Base-by-base conservation (phyloP, 2,113 vertebrate genomes). In the Cryptotis parvus region DNA sequence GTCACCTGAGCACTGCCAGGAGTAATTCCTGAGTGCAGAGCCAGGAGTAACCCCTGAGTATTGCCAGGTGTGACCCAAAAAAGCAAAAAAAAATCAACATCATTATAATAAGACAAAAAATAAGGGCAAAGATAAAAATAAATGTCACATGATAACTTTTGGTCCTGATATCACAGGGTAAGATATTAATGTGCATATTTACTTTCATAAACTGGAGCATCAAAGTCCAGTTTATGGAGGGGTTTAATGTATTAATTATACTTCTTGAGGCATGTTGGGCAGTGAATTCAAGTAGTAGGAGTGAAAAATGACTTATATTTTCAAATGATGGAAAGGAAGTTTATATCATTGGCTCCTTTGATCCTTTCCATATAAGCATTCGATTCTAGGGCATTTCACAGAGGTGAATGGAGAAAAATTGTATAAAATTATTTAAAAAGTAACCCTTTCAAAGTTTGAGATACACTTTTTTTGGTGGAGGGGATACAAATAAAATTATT, bases 361-460 rank as follows among this genome's bases (percentile, higher is more conserved):
- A 69, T 89, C 7, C 70, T 84, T 94, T 58, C 83, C 49, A 75
- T 37, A 63, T 55, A 91, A 85, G 15, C 7, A 55, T 3, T 77
- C 26, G 61, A 58, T 87, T 82, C 89, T 41, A 45, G 73, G 35
- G 26, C 14, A 79, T 77, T 89, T 73, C 31, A 70, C 69, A 10
- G 72, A 93, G 73, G 8, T 49, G 39, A 33, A 80, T 9, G 55
- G 73, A 74, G 35, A 89, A 90, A 80, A 81, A 31, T 77, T 84
- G 49, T 69, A 70, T 91, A 92, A 72, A 43, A 78, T 84, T 65
- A 39, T 87, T 94, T 83, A 14, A 73, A 74, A 75, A 65, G 74
- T 11, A 22, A 86, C 29, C 12, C 14, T 66, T 81, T 92, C 15
- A 31, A 66, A 63, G 9, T 78, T 78, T 82, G 29, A 93, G 43